Base-by-base conservation (phyloP, 1,140 invertebrate species). In the Chrysomallon squamiferum region DNA sequence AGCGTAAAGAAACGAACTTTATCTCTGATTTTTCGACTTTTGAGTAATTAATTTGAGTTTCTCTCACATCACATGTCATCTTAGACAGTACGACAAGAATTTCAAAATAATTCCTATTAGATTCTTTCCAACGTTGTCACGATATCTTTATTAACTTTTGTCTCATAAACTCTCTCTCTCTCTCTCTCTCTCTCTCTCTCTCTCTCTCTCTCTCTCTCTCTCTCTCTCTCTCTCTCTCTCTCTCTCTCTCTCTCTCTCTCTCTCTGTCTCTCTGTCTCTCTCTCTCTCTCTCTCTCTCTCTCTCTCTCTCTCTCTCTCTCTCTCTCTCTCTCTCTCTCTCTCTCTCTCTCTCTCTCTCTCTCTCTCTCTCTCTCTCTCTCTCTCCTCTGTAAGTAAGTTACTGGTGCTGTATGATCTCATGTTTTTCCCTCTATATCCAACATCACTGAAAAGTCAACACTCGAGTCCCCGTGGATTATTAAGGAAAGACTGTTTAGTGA, bases 311-410 rank as follows among this genome's bases (percentile, higher is more conserved):
- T 38, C 35, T 38, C 35, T 52, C 47, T 49, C 13, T 58, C 27
- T 22, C 27, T 47, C 43, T 32, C 15, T 56, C 62, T 25, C 22
- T 56, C 29, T 41, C 49, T 35, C 47, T 52, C 61, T 33, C 61
- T 52, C 61, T 47, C 61, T 32, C 32, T 35, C 45, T 33, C 61
- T 35, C 22, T 63, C 61, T 54, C 32, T 25, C n/a, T 22, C 32
- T 32, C 47, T 35, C 22, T 52, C 61, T 22, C 61, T 63, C 47
- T 54, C 29, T 47, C 49, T 63, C 61, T 52, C 61, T 52, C 61
- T 27, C 32, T 7, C 30, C 15, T 45, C 43, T 15, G 43, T 25
- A 25, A n/a, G 43, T 18, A 50, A 6, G 27, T 7, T 18, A 50
- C 18, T 50, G 27, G 7, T 4, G 5, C n/a, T 50, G 47, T 4